Percentiles rank a stretch among this genome's conserved stretches.
phyloP scores from a whole-genome alignment of 2,797 vertebrate species.

The Helarctos malayanus region DNA sequence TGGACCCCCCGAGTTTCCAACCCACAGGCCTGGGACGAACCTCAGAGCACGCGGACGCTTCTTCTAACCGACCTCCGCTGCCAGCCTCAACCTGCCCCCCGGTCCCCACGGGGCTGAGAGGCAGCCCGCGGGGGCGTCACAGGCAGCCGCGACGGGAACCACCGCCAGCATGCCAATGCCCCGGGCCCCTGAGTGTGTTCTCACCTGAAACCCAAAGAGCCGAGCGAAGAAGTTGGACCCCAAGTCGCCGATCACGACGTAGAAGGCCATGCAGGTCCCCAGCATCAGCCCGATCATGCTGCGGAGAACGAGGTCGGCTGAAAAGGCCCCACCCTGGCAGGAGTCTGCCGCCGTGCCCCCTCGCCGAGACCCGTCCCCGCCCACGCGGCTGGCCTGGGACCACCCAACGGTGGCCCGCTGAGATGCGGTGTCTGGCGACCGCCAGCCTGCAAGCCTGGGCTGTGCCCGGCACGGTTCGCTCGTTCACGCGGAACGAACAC shows the following conservation, averaged over 20 bases:
- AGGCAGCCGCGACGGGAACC: fast-evolving
- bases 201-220: constrained; percentile 95
- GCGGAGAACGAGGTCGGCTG: background rate
- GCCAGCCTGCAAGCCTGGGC: background rate
- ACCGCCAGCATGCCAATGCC: fast-evolving
- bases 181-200: background rate
- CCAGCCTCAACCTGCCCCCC: background rate
- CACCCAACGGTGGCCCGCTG: background rate
- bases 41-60: background rate
- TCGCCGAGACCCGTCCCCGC: fast-evolving
- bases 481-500: background rate
- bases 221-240: constrained; percentile 97
- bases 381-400: fast-evolving
- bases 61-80: fast-evolving
- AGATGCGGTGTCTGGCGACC: fast-evolving
- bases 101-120: fast-evolving
- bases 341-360: fast-evolving
- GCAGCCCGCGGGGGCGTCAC: fast-evolving
- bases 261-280: constrained; percentile 99
- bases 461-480: fast-evolving
- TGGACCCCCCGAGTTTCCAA: background rate
- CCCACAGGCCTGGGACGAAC: fast-evolving
- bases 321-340: fast-evolving
- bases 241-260: constrained; percentile 98
- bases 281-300: constrained; percentile 99